phyloP scores from a whole-genome alignment of 2,797 vertebrate species.

The Tamandua tetradactyla region DNA sequence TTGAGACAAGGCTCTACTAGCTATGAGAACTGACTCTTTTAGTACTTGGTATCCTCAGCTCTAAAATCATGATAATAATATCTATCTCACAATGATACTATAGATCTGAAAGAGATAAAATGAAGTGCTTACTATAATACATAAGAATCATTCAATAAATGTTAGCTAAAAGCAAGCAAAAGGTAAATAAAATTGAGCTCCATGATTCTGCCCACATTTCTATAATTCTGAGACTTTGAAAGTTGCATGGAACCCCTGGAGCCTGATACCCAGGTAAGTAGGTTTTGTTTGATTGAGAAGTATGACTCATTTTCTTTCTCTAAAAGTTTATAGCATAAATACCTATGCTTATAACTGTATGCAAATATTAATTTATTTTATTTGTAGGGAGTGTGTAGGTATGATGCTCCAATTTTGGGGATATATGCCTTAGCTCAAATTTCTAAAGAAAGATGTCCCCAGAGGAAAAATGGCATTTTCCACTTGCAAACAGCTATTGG shows the following conservation, averaged over 20 bases:
- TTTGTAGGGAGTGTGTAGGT: not conserved
- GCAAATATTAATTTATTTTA: not conserved
- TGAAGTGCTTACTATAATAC: not conserved
- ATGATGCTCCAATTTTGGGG: not conserved
- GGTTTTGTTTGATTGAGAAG: not conserved
- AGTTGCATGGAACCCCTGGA: not conserved
- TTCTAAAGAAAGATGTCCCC: not conserved
- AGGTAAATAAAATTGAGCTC: not conserved
- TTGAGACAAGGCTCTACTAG: not conserved
- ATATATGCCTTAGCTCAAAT: not conserved
- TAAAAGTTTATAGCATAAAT: not conserved
- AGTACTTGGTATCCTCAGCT: not conserved
- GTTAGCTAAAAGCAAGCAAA: not conserved
- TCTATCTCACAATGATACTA: not conserved
- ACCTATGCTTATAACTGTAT: not conserved
- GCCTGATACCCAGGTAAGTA: not conserved
- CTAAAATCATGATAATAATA: not conserved
- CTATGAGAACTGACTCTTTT: not conserved
- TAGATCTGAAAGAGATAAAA: not conserved
- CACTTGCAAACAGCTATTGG: not conserved
- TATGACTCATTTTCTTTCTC: not conserved
- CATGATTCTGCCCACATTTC: not conserved
- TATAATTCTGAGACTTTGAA: not conserved
- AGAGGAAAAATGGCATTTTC: not conserved
- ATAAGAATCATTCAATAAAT: not conserved